phyloP scores from a whole-genome alignment of 2,113 vertebrate species.

The Macrotus californicus region DNA sequence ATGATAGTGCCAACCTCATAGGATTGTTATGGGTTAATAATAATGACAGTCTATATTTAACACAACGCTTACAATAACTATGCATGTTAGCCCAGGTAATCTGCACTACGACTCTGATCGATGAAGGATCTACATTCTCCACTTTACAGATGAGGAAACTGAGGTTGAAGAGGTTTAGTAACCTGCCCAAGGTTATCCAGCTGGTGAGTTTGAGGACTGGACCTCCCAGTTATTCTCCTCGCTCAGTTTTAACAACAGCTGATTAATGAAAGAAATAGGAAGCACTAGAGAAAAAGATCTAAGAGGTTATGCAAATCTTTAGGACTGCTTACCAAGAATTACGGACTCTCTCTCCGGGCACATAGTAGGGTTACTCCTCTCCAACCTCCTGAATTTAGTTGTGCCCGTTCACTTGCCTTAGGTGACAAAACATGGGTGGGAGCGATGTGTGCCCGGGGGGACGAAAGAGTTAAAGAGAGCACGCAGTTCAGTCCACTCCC shows the following conservation, averaged over 20 bases:
- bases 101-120: not conserved
- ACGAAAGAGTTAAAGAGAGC: not conserved
- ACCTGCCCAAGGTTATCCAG: not conserved
- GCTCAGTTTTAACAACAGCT: not conserved
- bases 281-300: not conserved
- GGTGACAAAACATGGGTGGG: not conserved
- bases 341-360: not conserved
- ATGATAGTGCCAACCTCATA: not conserved
- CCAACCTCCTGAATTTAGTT: not conserved
- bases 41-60: not conserved
- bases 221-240: not conserved
- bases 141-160: not conserved
- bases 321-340: not conserved
- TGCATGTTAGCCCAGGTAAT: not conserved
- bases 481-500: not conserved
- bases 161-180: not conserved
- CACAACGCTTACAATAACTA: not conserved
- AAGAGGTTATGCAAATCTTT: not conserved
- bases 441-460: not conserved
- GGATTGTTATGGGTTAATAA: not conserved
- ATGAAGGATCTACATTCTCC: not conserved
- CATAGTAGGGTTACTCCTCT: not conserved
- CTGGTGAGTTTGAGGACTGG: not conserved
- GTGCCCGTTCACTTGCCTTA: not conserved
- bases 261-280: not conserved